Evolutionary conservation across 53 echinoderm and acorn worm genomes (phyloP).

Genomic region (Paracentrotus lividus): DNA sequence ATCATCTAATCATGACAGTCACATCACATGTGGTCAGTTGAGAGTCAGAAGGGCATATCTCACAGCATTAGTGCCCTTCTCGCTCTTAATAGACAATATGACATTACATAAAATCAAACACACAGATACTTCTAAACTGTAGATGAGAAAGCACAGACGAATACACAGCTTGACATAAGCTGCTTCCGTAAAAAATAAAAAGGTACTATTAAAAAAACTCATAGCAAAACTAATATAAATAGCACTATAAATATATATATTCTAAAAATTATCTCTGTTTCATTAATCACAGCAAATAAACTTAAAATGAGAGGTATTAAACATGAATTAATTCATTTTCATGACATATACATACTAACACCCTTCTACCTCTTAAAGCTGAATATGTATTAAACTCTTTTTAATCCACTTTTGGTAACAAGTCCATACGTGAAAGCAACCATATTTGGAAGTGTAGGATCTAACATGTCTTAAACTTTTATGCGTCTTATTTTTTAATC

Average conservation of each 20-base stretch:
- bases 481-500: too few relatives aligned
- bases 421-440: neutral
- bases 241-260: slow-evolving; percentile 63
- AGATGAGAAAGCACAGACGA: neutral
- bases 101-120: slow-evolving; percentile 40
- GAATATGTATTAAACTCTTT: too few relatives aligned
- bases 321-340: neutral
- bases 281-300: slow-evolving; percentile 46
- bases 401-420: neutral
- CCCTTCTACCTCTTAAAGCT: neutral
- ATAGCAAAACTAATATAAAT: slow-evolving; percentile 59
- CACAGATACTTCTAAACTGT: neutral
- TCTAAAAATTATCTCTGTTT: slow-evolving; percentile 28
- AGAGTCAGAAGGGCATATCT: too few relatives aligned
- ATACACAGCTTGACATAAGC: slow-evolving; percentile 1
- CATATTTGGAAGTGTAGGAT: neutral
- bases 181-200: neutral
- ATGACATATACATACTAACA: neutral
- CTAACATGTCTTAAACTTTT: neutral
- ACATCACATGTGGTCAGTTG: too few relatives aligned
- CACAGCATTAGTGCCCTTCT: too few relatives aligned
- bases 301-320: neutral
- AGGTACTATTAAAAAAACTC: slow-evolving; percentile 20
- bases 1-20: neutral
- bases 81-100: too few relatives aligned